Evolutionary conservation across 1,140 invertebrate genomes (phyloP), one percentile per base, ranked within the genome.

Genomic region (Globodera rostochiensis): DNA sequence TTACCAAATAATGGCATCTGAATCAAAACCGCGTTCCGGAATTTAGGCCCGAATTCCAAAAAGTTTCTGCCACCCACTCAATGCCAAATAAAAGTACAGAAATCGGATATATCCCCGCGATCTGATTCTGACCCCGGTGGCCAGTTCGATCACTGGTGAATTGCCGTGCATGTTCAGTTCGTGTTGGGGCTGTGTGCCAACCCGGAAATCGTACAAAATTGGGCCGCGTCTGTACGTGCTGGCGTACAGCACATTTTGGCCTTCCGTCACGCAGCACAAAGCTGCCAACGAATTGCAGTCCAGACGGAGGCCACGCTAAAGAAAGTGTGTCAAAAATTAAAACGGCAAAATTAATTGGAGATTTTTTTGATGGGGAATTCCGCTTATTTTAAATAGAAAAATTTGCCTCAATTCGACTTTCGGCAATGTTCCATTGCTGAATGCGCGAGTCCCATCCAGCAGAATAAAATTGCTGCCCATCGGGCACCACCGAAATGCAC

Each of bases 371-470:
- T 36, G 36, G 36, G 36, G 3, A 36, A 36, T 0, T 36, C 36
- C 1, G 36, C 36, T 36, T 3, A 36, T 36, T 36, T 36, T 36
- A 36, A 36, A 36, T 36, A 36, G 36, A 82, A 47, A 9, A 81
- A 82, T 21, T 50, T 73, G 81, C 81, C 21, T 15, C 53, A 8
- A 84, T 70, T 45, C 82, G 71, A 57, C 69, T 60, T 50, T 81
- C 77, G n/a, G 47, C 47, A 15, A 84, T 76, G 13, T 83, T 13
- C 83, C 83, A 84, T 74, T 84, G 49, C 60, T 84, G 76, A 45
- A 86, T 45, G 15, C 47, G 64, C 2, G 73, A 21, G 57, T 84
- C 83, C 85, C 85, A 84, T 6, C 82, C 82, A 45, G 82, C 74
- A 11, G 82, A 84, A 57, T 71, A 78, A 64, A 83, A 83, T 46